These are phyloP conservation scores for Podargus strigoides DNA, from an alignment of 2,797 vertebrate genomes.

Conservation along the genomic window DNA sequence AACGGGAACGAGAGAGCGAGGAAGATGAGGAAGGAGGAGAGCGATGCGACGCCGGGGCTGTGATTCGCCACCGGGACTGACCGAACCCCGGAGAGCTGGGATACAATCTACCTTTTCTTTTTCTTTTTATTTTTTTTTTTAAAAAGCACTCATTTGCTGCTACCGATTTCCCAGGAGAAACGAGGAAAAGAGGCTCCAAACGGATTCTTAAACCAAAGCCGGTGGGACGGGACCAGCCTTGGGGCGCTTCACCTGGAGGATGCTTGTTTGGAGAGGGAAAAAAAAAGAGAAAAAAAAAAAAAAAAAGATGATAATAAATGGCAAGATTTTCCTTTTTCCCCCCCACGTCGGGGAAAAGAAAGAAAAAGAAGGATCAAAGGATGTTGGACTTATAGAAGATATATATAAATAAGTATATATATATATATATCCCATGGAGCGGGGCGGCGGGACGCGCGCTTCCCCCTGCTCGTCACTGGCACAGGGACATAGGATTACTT, in stretches of 20 bases:
- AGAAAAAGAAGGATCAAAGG: constrained; percentile 44
- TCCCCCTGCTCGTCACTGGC: constrained; percentile 74
- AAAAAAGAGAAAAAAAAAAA: background rate
- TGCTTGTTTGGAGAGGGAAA: constrained; percentile 21
- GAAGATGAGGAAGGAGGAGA: constrained; percentile 59
- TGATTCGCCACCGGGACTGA: background rate
- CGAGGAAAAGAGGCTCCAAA: constrained; percentile 49
- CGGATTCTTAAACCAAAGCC: constrained; percentile 78
- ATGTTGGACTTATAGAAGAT: constrained; percentile 67
- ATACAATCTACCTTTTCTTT: background rate
- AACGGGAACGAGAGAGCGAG: constrained; percentile 42
- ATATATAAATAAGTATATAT: constrained; percentile 69
- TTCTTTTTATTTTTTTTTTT: background rate
- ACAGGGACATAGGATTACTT: constrained; percentile 83
- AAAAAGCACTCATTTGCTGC: constrained; percentile 63
- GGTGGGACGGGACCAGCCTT: constrained; percentile 78
- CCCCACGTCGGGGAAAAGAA: background rate
- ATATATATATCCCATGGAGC: constrained; percentile 62
- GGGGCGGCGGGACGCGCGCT: background rate
- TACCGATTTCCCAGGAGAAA: constrained; percentile 50
- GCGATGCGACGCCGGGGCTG: constrained; percentile 14
- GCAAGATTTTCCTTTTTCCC: constrained; percentile 50
- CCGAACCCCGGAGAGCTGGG: background rate
- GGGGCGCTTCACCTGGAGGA: constrained; percentile 52
- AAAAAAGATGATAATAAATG: no score